A percentile compares a stretch with the other conserved stretches of the same genome.
These are phyloP conservation scores for Egretta garzetta DNA, from an alignment of 2,113 vertebrate genomes.

Conservation along the genomic window DNA sequence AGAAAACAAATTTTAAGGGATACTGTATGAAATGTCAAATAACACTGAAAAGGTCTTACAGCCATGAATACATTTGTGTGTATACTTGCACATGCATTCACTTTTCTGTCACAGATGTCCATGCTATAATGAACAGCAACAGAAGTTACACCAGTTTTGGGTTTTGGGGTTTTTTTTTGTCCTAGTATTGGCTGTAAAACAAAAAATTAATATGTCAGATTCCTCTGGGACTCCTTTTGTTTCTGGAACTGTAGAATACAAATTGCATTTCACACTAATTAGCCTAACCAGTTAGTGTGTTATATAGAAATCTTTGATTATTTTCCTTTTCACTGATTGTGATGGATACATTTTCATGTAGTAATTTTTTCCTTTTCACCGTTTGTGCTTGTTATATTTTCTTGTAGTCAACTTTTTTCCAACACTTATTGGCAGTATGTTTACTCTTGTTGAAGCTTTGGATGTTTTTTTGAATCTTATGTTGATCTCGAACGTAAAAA, in stretches of 20 bases:
- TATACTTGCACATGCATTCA: not conserved
- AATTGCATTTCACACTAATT: slow-evolving; percentile 58
- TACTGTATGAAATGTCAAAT: not conserved
- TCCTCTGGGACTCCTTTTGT: slow-evolving; percentile 10
- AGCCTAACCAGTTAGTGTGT: slow-evolving; percentile 16
- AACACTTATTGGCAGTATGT: not conserved
- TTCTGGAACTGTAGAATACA: slow-evolving; percentile 30
- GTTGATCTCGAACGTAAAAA: not conserved
- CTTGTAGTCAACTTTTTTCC: not conserved
- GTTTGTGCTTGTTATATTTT: not conserved
- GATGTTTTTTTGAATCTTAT: not conserved
- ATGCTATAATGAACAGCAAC: not conserved
- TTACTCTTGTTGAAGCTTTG: not conserved
- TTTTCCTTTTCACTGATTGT: not conserved
- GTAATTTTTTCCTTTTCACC: not conserved
- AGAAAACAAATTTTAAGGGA: not conserved
- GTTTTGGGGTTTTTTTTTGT: not conserved
- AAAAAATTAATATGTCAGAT: not conserved
- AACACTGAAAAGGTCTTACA: not conserved
- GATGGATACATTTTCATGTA: not conserved
- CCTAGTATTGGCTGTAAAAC: not conserved
- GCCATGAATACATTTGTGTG: not conserved
- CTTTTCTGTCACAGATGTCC: not conserved
- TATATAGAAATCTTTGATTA: not conserved
- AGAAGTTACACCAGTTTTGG: not conserved